These are phyloP conservation scores for Trichonephila clavata DNA, from an alignment of 1,140 invertebrate genomes.

Conservation along the genomic window DNA sequence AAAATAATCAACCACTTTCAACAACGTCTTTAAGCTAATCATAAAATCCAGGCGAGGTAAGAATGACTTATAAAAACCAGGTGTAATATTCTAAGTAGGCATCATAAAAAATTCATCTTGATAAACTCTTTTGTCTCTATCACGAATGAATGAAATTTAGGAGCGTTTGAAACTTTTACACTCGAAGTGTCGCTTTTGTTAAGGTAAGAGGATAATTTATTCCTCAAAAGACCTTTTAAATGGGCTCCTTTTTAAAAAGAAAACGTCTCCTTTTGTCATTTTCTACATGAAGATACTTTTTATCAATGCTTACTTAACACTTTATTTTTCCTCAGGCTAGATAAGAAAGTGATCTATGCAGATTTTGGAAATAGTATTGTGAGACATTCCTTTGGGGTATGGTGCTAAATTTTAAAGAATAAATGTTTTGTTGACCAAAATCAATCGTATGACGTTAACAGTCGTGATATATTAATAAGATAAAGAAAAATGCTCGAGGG, in stretches of 20 bases:
- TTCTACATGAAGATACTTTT: not conserved
- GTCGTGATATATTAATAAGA: too few species aligned
- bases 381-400: not conserved
- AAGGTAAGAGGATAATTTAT: constrained; percentile 15
- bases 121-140: not conserved
- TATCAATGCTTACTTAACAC: constrained; percentile 3
- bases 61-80: not conserved
- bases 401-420: not conserved
- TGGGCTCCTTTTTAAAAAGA: not conserved
- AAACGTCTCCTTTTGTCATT: not conserved
- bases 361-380: not conserved
- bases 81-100: not conserved
- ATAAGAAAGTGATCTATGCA: not conserved
- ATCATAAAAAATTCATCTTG: not conserved
- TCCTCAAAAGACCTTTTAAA: not conserved
- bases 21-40: not conserved
- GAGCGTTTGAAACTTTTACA: constrained; percentile 18
- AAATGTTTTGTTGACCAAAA: not conserved
- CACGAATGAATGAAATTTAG: not conserved
- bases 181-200: constrained; percentile 1
- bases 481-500: too few species aligned
- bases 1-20: not conserved
- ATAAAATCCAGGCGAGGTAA: not conserved
- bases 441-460: too few species aligned
- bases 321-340: not conserved